Conservation (phyloP, 2,797 vertebrate genomes). For the Crenuchus spilurus region DNA sequence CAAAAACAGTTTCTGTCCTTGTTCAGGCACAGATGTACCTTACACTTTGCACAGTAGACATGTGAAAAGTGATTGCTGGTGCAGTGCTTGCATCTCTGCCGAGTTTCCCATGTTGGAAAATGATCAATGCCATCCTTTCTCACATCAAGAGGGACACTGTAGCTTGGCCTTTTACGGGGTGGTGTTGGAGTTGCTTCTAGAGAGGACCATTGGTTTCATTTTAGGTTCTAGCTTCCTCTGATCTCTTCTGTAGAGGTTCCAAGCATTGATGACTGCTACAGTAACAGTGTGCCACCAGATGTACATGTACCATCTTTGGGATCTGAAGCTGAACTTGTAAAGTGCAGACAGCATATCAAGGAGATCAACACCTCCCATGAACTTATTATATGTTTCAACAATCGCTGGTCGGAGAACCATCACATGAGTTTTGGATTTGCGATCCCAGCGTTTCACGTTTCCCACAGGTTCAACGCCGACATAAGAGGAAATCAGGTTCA, state of each 20-base stretch:
- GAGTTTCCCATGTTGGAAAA: no score
- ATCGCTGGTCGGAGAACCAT: constrained; percentile 55
- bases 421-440: constrained; percentile 41
- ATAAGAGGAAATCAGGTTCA: constrained; percentile 47
- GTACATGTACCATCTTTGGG: constrained; percentile 51
- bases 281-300: constrained; percentile 58
- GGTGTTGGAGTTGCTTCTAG: no score
- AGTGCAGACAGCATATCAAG: constrained; percentile 46
- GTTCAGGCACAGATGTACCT: no score
- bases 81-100: no score
- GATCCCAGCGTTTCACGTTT: constrained; percentile 48
- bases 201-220: constrained; percentile 34
- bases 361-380: constrained; percentile 52
- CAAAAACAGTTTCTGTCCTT: no score
- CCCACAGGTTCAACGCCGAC: constrained; percentile 12
- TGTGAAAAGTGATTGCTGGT: no score
- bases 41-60: no score
- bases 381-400: constrained; percentile 54
- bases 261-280: constrained; percentile 55
- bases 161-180: no score
- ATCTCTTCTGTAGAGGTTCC: constrained; percentile 58
- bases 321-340: constrained; percentile 50
- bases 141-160: no score
- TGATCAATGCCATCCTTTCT: no score
- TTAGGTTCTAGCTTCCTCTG: constrained; percentile 16